A percentile compares a stretch with the other conserved stretches of the same genome.
Evolutionary conservation across 2,113 vertebrate species (phyloP).

Genomic region (Clupea harengus): DNA sequence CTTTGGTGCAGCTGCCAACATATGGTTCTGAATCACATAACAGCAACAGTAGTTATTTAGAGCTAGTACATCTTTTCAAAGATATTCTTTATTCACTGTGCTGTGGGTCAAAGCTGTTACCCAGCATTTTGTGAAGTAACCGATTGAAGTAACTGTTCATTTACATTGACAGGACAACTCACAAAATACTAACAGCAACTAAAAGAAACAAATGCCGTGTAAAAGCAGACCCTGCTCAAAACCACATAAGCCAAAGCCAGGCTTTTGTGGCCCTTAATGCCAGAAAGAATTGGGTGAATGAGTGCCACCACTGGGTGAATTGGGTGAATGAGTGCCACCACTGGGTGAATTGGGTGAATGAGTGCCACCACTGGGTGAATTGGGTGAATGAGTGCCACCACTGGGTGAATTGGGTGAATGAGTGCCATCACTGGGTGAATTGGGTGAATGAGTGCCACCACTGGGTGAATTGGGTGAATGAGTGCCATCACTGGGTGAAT

Average conservation of each 20-base stretch:
- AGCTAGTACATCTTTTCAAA: background rate
- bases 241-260: background rate
- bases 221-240: background rate
- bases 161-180: background rate
- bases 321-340: no score
- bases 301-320: no score
- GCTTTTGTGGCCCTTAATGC: background rate
- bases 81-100: background rate
- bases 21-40: no score
- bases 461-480: background rate
- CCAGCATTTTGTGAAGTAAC: no score
- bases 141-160: background rate
- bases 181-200: background rate
- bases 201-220: background rate
- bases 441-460: no score
- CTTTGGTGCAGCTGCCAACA: background rate
- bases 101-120: background rate
- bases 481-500: background rate
- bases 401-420: no score
- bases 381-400: background rate
- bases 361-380: background rate
- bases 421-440: no score
- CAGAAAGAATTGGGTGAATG: background rate
- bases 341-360: no score
- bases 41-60: background rate